These are phyloP conservation scores for Rotaria macrura DNA, from an alignment of 2,888 invertebrate species.

Conservation along the genomic window DNA sequence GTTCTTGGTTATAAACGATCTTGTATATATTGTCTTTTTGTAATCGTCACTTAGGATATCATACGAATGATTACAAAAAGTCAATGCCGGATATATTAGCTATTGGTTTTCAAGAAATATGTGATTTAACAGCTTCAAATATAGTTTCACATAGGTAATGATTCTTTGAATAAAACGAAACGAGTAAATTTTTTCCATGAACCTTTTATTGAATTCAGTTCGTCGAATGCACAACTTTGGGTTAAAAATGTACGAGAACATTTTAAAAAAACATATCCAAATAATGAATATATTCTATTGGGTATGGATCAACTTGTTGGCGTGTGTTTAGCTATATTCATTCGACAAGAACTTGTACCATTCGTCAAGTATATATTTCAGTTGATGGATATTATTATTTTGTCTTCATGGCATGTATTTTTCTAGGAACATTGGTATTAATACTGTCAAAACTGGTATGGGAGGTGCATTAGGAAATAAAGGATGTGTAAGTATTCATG, in stretches of 20 bases:
- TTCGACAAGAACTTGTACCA: slow-evolving; percentile 60
- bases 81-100: slow-evolving; percentile 69
- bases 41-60: background rate
- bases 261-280: background rate
- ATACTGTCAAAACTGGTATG: slow-evolving; percentile 91
- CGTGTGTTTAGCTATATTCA: slow-evolving; percentile 87
- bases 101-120: slow-evolving; percentile 96
- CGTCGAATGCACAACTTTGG: background rate
- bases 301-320: slow-evolving; percentile 76
- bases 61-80: background rate
- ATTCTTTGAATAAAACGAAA: background rate
- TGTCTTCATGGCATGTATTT: background rate
- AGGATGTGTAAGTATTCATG: slow-evolving; percentile 79
- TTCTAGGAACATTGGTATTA: slow-evolving; percentile 63
- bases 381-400: background rate
- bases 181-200: background rate
- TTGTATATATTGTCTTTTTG: no score
- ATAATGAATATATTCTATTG: slow-evolving; percentile 67
- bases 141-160: slow-evolving; percentile 59
- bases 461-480: slow-evolving; percentile 94
- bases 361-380: background rate
- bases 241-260: background rate
- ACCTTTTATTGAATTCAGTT: background rate
- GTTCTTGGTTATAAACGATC: no score
- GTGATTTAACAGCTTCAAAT: slow-evolving; percentile 93